Base-by-base conservation (phyloP, 2,888 invertebrate species). In the Tinea pellionella region DNA sequence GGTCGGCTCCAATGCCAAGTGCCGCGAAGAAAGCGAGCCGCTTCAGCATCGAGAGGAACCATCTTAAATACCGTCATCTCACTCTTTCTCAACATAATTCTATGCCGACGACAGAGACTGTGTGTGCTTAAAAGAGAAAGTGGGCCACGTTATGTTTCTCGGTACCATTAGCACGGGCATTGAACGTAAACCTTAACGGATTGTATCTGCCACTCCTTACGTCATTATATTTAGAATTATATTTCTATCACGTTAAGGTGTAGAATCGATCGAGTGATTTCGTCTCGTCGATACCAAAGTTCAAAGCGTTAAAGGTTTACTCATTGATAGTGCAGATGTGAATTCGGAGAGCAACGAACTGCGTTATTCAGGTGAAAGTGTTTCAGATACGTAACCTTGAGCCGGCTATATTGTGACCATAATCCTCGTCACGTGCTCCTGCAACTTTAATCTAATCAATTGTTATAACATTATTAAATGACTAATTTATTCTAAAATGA, bases 71-170 rank as follows among this genome's bases (percentile, higher is more conserved):
- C 65, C 63, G 68, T 74, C 74, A 73, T 84, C 86, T 79, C 81
- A 65, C 77, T 86, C 77, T 65, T 62, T 65, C 72, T 62, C 68
- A 65, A 65, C 65, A 64, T 63, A 65, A 64, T 61, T 62, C 64
- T 63, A 65, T 66, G 67, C 67, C 71, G 67, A 68, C 71, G 80
- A 85, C 71, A 75, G 81, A 83, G 82, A 85, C 78, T 67, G 72
- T 72, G 69, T 73, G 73, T 73, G 78, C 75, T 80, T 83, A 85
- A 87, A 86, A 87, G 87, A 87, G 87, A 87, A 87, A 87, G 87
- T 86, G 86, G 86, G 87, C 84, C 86, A 86, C 75, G 83, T 81
- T 87, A 83, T 75, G 86, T 85, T 86, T 80, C 84, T 78, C 79
- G 77, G 73, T 83, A 78, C 80, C 78, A 86, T 86, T 85, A 83